phyloP scores from a whole-genome alignment of 2,888 invertebrate genomes.

The Drosophila barbarae region DNA sequence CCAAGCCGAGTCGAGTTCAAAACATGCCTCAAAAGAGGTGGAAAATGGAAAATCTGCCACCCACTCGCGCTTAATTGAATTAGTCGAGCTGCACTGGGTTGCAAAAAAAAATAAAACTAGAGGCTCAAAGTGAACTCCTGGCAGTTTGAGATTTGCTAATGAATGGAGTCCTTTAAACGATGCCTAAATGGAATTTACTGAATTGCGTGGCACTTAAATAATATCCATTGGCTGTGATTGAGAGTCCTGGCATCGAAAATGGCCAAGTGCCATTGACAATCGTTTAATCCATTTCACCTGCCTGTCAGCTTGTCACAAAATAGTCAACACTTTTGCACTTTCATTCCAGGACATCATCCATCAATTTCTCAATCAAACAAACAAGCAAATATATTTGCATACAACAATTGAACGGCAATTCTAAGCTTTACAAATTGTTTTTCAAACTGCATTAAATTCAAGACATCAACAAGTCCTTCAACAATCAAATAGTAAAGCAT shows the following conservation, averaged over 20 bases:
- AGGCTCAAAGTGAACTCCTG: constrained; percentile 4
- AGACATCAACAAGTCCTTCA: constrained; percentile 5
- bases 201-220: background rate
- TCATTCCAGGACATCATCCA: constrained; percentile 11
- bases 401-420: constrained; percentile 9
- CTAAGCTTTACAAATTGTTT: too few relatives aligned
- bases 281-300: constrained; percentile 25
- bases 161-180: constrained; percentile 16
- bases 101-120: constrained; percentile 37
- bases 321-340: constrained; percentile 7
- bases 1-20: constrained; percentile 29
- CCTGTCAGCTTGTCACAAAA: constrained; percentile 29
- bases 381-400: constrained; percentile 23
- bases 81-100: constrained; percentile 41
- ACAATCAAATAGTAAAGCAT: background rate
- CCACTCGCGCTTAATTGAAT: constrained; percentile 58
- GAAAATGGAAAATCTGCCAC: constrained; percentile 29
- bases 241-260: background rate
- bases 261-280: constrained; percentile 13
- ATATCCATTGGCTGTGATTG: background rate
- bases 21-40: constrained; percentile 23
- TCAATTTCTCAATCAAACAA: constrained; percentile 26
- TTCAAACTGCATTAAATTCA: background rate
- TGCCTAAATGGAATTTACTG: constrained; percentile 9
- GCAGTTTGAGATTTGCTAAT: constrained; percentile 25